These are phyloP conservation scores for Intellagama lesueurii DNA, from an alignment of 2,797 vertebrate species.

Conservation along the genomic window DNA sequence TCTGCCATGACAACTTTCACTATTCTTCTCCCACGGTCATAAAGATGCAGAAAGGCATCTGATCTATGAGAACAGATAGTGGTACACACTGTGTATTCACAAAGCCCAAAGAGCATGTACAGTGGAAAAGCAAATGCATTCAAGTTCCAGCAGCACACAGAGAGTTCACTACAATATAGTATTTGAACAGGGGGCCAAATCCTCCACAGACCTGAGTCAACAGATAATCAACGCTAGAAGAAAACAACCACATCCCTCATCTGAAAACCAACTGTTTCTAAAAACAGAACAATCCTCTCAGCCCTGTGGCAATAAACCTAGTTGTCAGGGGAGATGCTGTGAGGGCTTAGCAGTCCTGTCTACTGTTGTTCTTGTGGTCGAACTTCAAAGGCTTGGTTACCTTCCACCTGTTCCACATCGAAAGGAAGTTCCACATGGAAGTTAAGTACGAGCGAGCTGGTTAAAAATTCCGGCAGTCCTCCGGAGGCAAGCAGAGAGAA, in stretches of 20 bases:
- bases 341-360: neutral
- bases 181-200: neutral
- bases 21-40: too few relatives aligned
- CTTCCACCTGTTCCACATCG: neutral
- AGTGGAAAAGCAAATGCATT: neutral
- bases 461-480: neutral
- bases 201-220: neutral
- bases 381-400: neutral
- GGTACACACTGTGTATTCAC: neutral
- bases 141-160: neutral
- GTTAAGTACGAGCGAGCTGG: neutral
- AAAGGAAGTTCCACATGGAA: neutral
- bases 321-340: neutral
- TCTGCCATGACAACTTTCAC: too few relatives aligned
- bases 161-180: too few relatives aligned
- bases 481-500: neutral
- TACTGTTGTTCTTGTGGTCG: neutral
- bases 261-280: neutral
- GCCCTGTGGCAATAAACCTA: neutral
- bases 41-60: too few relatives aligned
- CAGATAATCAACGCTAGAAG: neutral
- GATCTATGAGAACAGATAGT: too few relatives aligned
- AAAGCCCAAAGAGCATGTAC: neutral
- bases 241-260: neutral
- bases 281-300: neutral